Conservation (phyloP, 2,113 vertebrate species). For the Campylomormyrus numenius region DNA sequence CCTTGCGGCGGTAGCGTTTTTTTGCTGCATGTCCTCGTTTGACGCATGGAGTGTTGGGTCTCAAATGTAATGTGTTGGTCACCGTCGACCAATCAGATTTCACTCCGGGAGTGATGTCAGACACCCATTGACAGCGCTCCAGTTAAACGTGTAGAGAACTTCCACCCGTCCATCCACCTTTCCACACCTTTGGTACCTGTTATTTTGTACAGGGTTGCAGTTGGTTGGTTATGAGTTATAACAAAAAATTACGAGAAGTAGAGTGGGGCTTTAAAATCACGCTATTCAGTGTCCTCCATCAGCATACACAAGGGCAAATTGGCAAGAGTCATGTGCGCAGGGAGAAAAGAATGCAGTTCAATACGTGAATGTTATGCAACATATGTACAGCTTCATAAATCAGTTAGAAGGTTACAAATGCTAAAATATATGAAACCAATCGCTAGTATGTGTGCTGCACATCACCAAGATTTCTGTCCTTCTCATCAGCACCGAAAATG, state of each 20-base stretch:
- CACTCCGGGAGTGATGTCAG: neutral
- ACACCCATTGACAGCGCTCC: neutral
- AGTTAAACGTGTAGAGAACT: neutral
- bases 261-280: neutral
- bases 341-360: neutral
- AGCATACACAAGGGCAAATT: neutral
- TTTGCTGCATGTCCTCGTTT: neutral
- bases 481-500: neutral
- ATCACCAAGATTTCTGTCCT: neutral
- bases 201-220: neutral
- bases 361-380: neutral
- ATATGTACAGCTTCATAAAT: neutral
- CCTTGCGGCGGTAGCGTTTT: neutral
- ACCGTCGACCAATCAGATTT: neutral
- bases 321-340: neutral
- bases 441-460: neutral
- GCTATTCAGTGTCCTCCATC: neutral
- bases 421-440: neutral
- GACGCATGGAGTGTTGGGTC: neutral
- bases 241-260: neutral
- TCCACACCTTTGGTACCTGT: neutral
- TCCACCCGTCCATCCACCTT: neutral
- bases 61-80: neutral
- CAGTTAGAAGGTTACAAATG: neutral
- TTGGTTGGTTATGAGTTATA: neutral